These are phyloP conservation scores for Acanthoscelides obtectus DNA, from an alignment of 2,888 invertebrate species.

Conservation along the genomic window DNA sequence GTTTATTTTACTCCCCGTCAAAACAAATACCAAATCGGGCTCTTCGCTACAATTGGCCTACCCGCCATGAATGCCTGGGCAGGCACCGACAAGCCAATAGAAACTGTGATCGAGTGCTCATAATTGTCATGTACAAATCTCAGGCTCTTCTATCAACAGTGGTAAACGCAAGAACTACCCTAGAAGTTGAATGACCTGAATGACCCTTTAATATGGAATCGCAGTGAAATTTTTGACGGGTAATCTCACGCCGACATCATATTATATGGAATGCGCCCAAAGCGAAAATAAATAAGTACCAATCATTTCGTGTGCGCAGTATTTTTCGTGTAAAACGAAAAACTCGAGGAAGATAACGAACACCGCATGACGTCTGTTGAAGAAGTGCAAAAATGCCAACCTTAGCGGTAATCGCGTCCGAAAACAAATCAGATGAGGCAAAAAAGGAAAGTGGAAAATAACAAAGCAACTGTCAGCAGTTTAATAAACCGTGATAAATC, in stretches of 20 bases:
- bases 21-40: no score
- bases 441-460: not conserved
- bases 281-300: not conserved
- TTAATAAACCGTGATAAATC: conserved; percentile 20
- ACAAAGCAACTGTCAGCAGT: not conserved
- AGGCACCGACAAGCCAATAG: no score
- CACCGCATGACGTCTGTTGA: not conserved
- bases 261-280: not conserved
- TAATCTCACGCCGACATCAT: not conserved
- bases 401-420: not conserved
- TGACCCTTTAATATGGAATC: no score
- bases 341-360: not conserved
- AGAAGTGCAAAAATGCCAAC: not conserved
- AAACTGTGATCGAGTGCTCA: no score
- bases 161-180: no score
- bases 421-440: not conserved
- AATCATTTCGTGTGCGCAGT: not conserved
- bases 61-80: no score
- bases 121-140: no score
- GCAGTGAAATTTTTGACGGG: no score
- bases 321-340: not conserved
- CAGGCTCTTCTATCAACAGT: no score
- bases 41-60: no score
- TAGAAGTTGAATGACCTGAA: no score
- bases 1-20: no score